These are phyloP conservation scores for Aspidoscelis tigris DNA, from an alignment of 2,113 vertebrate genomes.

Conservation along the genomic window DNA sequence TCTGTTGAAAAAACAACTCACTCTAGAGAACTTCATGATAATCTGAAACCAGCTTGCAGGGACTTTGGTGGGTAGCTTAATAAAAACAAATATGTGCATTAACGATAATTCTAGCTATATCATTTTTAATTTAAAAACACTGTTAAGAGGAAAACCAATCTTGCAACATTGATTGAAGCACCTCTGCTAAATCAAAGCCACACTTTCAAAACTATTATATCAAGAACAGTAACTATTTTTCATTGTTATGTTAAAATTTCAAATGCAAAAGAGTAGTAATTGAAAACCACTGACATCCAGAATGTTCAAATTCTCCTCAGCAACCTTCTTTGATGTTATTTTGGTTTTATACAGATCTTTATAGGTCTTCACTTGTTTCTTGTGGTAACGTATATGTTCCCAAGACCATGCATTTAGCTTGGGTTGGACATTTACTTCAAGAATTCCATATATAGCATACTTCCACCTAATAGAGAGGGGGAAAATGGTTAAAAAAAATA, in stretches of 20 bases:
- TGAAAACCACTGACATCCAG: conserved; percentile 81
- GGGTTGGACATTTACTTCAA: conserved; percentile 91
- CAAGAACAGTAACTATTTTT: not conserved
- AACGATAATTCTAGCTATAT: not conserved
- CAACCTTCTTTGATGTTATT: conserved; percentile 90
- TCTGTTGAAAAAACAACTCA: not conserved
- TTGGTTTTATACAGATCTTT: conserved; percentile 90
- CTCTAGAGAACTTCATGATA: not conserved
- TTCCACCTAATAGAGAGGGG: conserved; percentile 84
- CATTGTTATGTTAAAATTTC: not conserved
- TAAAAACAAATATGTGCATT: not conserved
- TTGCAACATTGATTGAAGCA: too few relatives aligned
- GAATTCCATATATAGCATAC: conserved; percentile 84
- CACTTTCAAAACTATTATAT: not conserved
- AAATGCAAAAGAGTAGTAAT: not conserved
- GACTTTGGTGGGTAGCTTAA: too few relatives aligned
- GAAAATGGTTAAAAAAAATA: not conserved
- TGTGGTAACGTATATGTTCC: conserved; percentile 84
- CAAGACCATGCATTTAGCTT: conserved; percentile 94
- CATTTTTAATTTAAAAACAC: too few relatives aligned
- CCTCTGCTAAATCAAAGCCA: not conserved
- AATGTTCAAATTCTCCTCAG: conserved; percentile 76
- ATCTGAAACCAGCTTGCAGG: not conserved
- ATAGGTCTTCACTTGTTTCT: conserved; percentile 85
- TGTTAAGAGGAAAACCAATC: too few relatives aligned